Conservation (phyloP, 2,888 invertebrate species). For the Drosophila mulleri region DNA sequence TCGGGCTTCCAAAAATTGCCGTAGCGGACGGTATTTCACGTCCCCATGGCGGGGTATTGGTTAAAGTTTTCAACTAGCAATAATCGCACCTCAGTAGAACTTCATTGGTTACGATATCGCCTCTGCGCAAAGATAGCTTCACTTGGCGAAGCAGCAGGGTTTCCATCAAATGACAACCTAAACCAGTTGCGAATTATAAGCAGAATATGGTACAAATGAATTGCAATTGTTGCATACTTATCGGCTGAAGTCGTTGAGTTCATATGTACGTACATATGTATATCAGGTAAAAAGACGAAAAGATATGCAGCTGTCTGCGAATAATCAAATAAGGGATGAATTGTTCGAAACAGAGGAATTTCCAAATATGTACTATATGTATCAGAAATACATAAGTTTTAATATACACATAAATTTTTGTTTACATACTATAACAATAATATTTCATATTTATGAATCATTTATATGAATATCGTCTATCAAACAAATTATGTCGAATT, state of each 20-base stretch:
- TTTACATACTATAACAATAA: too few species aligned
- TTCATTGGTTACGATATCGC: constrained; percentile 97
- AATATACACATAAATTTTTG: not conserved
- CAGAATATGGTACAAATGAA: not conserved
- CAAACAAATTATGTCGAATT: not conserved
- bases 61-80: constrained; percentile 97
- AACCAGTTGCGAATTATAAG: constrained; percentile 73
- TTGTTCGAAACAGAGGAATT: not conserved
- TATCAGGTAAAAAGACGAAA: not conserved
- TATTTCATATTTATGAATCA: not conserved
- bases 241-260: not conserved
- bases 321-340: not conserved
- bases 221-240: constrained; percentile 32
- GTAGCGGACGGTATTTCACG: constrained; percentile 94
- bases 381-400: not conserved
- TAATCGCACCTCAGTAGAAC: constrained; percentile 95
- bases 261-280: too few species aligned
- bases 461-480: not conserved
- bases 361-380: not conserved
- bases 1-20: constrained; percentile 93
- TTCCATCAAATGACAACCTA: constrained; percentile 8
- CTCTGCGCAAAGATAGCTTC: constrained; percentile 92
- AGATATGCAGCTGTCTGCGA: not conserved
- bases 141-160: not conserved
- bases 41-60: constrained; percentile 95